phyloP scores from a whole-genome alignment of 1,140 invertebrate genomes.

The Himalopsyche phryganea region DNA sequence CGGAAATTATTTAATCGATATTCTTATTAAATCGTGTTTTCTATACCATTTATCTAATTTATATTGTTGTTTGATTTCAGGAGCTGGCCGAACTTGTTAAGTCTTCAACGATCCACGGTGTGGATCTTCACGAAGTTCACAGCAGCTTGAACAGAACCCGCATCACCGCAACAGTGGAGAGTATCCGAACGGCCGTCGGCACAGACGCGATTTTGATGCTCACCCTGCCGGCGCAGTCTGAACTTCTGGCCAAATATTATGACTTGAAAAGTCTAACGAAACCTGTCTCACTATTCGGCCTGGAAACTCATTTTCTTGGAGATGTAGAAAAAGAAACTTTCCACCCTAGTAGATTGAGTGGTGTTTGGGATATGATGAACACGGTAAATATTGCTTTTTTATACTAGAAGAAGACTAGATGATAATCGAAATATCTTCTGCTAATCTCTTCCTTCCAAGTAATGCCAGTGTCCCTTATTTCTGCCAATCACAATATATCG shows the following conservation, averaged over 20 bases:
- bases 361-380: conserved; percentile 74
- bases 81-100: conserved; percentile 50
- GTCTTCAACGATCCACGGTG: conserved; percentile 58
- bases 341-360: conserved; percentile 73
- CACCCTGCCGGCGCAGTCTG: conserved; percentile 58
- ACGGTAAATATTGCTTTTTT: conserved; percentile 52
- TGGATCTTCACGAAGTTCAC: conserved; percentile 60
- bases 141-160: conserved; percentile 55
- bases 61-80: conserved; percentile 42
- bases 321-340: conserved; percentile 64
- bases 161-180: conserved; percentile 57
- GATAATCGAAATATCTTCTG: no score
- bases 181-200: conserved; percentile 53
- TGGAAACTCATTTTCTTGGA: conserved; percentile 68
- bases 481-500: no score
- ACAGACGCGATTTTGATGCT: conserved; percentile 57
- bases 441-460: no score
- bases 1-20: no score
- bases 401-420: no score
- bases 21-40: no score
- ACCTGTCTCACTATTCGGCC: conserved; percentile 61
- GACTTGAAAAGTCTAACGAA: conserved; percentile 63
- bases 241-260: conserved; percentile 66
- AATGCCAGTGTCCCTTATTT: no score
- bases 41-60: no score